phyloP scores from a whole-genome alignment of 2,113 vertebrate genomes.

The Ceyx margarethae region DNA sequence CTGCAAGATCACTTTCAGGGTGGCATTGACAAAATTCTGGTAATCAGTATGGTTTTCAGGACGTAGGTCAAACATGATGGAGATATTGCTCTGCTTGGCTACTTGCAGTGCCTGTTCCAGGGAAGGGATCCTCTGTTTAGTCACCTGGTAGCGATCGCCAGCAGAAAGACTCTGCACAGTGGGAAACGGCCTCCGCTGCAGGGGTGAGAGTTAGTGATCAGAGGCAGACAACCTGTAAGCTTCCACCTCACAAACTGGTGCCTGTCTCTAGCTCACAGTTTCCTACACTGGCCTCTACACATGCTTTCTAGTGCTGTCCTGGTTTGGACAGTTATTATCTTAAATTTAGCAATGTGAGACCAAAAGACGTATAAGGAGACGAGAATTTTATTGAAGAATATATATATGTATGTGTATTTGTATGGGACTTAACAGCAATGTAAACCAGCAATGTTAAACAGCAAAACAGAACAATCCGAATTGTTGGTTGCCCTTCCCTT shows the following conservation, averaged over 20 bases:
- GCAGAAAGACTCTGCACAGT: slow-evolving; percentile 73
- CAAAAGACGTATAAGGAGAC: no score
- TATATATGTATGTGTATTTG: no score
- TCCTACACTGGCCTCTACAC: neutral
- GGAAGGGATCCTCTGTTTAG: slow-evolving; percentile 76
- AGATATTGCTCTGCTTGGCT: slow-evolving; percentile 75
- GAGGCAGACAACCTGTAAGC: neutral
- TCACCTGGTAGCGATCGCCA: slow-evolving; percentile 53
- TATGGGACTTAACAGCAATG: no score
- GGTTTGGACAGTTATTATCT: no score
- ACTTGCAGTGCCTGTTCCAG: slow-evolving; percentile 72
- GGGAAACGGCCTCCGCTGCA: slow-evolving; percentile 82
- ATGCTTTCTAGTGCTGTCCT: neutral
- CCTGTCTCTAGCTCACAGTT: neutral
- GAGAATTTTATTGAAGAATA: no score
- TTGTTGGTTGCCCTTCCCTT: no score
- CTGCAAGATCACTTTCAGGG: slow-evolving; percentile 64
- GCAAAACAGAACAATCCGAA: no score
- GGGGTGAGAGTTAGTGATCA: neutral
- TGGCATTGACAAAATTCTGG: slow-evolving; percentile 71
- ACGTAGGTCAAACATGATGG: slow-evolving; percentile 88
- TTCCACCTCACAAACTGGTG: neutral
- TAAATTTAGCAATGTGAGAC: no score
- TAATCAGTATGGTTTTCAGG: slow-evolving; percentile 71
- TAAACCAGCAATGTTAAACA: no score